Evolutionary conservation across 2,113 vertebrate species (phyloP), one percentile per base, ranked within the genome.

Genomic region (Poecile atricapillus): DNA sequence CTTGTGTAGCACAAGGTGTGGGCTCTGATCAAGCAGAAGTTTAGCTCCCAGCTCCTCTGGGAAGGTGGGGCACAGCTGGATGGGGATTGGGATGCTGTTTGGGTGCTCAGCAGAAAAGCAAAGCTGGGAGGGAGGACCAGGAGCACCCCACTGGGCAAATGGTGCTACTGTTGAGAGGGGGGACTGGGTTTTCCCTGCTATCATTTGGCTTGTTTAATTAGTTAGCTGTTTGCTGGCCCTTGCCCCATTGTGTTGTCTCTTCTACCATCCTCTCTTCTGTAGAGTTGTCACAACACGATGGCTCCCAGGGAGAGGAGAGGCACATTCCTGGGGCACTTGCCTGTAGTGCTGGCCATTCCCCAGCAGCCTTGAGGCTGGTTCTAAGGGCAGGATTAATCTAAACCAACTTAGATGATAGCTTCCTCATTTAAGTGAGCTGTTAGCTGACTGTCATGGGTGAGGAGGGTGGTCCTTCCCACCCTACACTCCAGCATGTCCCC

Each of bases 401-500:
- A 82, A 55, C 5, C n/a, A 13, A 37, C 0, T 63, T 22, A 33
- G 39, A 23, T 6, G 0, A 41, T 41, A 5, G 8, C 18, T 81
- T 53, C 22, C 39, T 39, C 18, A 10, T 59, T 67, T 30, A 13
- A 41, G 56, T 31, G 24, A 68, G 63, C 43, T 3, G 0, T 43
- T 31, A 70, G 41, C 50, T 7, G 9, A 20, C 22, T 15, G 2
- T 25, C 47, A 2, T 58, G 6, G 5, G 37, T 21, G 14, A 71
- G 59, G 79, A 63, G 37, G 6, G 47, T 44, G 58, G 7, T 56
- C 14, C 76, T 82, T 30, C 47, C 58, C 53, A n/a, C 30, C 33
- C 47, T 10, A 2, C 39, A 4, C 44, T 9, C 33, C 9, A 30
- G 25, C 0, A 0, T 22, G 24, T 59, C 44, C 53, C 15, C 3